phyloP scores from a whole-genome alignment of 2,797 vertebrate genomes.

The Rhinoraja longicauda region DNA sequence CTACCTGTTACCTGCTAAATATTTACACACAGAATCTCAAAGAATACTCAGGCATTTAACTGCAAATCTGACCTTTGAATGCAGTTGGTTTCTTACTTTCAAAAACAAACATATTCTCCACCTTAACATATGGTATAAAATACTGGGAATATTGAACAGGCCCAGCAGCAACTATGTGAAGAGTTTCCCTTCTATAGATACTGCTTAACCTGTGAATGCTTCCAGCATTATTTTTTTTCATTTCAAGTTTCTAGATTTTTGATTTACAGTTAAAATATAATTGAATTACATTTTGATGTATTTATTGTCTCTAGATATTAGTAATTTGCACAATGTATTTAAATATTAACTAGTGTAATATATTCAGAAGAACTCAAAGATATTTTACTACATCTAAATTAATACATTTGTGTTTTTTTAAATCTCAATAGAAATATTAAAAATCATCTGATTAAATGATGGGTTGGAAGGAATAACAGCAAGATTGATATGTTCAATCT shows the following conservation, averaged over 20 bases:
- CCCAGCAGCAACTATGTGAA: too few relatives aligned
- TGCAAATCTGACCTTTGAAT: background rate
- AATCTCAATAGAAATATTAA: background rate
- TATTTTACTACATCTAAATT: background rate
- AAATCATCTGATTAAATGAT: background rate
- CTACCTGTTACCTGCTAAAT: conserved; percentile 37
- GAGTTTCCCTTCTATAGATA: too few relatives aligned
- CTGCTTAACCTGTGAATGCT: too few relatives aligned
- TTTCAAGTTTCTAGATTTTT: too few relatives aligned
- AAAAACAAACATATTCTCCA: too few relatives aligned
- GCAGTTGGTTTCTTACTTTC: background rate
- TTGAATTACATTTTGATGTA: background rate
- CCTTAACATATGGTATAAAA: too few relatives aligned
- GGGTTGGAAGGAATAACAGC: too few relatives aligned
- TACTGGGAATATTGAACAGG: too few relatives aligned
- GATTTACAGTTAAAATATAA: too few relatives aligned
- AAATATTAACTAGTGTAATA: background rate
- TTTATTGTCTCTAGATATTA: background rate
- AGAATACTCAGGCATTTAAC: conserved; percentile 20
- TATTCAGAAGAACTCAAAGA: background rate
- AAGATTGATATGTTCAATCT: background rate
- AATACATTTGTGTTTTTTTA: background rate
- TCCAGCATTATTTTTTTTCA: too few relatives aligned
- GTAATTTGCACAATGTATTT: background rate
- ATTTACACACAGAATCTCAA: conserved; percentile 47